Base-by-base conservation (phyloP, 1,140 invertebrate species). In the Caenorhabditis inopinata region DNA sequence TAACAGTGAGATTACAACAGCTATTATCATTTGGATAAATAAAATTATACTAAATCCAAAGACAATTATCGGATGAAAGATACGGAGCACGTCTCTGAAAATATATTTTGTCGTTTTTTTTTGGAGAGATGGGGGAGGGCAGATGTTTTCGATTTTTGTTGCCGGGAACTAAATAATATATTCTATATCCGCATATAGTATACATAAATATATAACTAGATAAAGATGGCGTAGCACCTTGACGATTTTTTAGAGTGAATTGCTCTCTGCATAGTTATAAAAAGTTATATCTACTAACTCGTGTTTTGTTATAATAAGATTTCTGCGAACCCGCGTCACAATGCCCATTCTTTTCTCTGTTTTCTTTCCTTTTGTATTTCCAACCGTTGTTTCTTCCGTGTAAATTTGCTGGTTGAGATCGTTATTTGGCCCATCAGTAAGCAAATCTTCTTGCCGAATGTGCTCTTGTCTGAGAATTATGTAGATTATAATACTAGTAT, bases 331-430 rank as follows among this genome's bases (percentile, higher is more conserved):
- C n/a, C 32, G 14, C 7, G 38, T 42, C 1, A n/a, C 21, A 21
- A 9, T 68, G 9, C 29, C 11, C 3, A 7, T 38, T 9, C 38
- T 68, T 32, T 16, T n/a, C 38, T 21, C 32, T n/a, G 29, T 21
- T 16, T 58, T 58, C 58, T 38, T 68, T 68, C 58, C 51, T 58
- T 58, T 68, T 9, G 58, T 68, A 9, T 38, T 42, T 18, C 58
- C 58, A 21, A 38, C 6, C n/a, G 58, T 68, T 11, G 58, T 38
- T 7, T 68, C 58, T 38, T 68, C 58, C 25, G 32, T 18, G n/a
- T 21, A 2, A 11, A 68, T 68, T 21, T 3, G 2, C 12, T 21
- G 4, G 23, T 42, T 42, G 2, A 68, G n/a, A 21, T 9, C 16
- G 12, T 68, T 68, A 38, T 68, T 42, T 1, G 58, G 32, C 38